Percentiles rank a stretch among this genome's conserved stretches.
These are phyloP conservation scores for Nomada lathburiana DNA, from an alignment of 2,888 invertebrate genomes.

Conservation along the genomic window DNA sequence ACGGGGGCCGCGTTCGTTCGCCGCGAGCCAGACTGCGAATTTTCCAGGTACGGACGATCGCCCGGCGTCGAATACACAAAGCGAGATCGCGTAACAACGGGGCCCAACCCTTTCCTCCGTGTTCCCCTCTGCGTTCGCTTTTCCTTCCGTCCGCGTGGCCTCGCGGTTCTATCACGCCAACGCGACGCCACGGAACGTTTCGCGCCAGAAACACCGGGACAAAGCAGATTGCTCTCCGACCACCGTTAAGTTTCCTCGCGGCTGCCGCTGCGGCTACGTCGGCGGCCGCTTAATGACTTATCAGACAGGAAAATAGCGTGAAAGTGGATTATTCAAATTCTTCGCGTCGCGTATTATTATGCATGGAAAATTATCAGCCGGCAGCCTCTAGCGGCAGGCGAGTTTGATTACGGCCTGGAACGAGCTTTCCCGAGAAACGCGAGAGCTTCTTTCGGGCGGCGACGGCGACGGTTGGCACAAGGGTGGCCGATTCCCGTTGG, in stretches of 20 bases:
- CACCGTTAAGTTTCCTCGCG: constrained; percentile 45
- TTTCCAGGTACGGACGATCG: constrained; percentile 69
- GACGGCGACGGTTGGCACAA: not conserved
- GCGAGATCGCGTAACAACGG: constrained; percentile 56
- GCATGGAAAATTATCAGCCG: constrained; percentile 58
- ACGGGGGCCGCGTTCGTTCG: constrained; percentile 41
- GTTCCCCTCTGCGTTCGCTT: constrained; percentile 54
- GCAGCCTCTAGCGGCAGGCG: constrained; percentile 19
- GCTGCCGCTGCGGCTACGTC: constrained; percentile 1
- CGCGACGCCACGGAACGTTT: constrained; percentile 17
- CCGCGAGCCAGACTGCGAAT: constrained; percentile 74
- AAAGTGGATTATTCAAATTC: constrained; percentile 61
- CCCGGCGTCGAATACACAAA: constrained; percentile 67
- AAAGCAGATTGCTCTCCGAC: constrained; percentile 62
- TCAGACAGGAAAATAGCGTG: constrained; percentile 53
- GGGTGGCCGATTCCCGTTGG: not conserved
- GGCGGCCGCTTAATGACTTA: constrained; percentile 50
- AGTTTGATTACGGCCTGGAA: constrained; percentile 43
- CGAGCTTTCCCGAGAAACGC: constrained; percentile 17
- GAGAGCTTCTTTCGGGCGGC: not conserved
- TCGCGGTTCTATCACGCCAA: constrained; percentile 68
- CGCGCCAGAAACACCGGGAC: constrained; percentile 62
- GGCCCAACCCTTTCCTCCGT: not conserved
- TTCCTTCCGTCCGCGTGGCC: constrained; percentile 38
- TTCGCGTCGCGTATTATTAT: constrained; percentile 57